Conservation (phyloP, 2,888 invertebrate genomes). For the Hermodice carunculata region DNA sequence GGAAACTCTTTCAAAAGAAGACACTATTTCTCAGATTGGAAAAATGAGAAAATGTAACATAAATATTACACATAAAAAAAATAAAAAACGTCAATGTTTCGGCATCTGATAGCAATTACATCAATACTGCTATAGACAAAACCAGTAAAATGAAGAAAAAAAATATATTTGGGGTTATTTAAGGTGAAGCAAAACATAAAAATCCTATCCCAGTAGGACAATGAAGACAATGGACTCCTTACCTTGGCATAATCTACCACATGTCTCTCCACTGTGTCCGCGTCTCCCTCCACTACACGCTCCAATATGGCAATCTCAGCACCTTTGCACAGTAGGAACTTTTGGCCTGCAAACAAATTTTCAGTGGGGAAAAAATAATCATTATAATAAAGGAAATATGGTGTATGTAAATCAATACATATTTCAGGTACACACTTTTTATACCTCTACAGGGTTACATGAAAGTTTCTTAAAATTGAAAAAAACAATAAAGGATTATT, state of each 20-base stretch:
- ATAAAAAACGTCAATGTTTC: neutral
- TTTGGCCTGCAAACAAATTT: constrained; percentile 70
- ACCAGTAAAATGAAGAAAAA: too few relatives aligned
- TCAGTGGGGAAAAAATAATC: neutral
- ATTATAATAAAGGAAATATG: too few relatives aligned
- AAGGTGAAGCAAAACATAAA: too few relatives aligned
- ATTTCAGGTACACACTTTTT: too few relatives aligned
- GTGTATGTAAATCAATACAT: too few relatives aligned
- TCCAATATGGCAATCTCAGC: constrained; percentile 85
- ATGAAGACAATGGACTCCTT: constrained; percentile 31
- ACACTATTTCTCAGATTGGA: neutral
- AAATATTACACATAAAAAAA: too few relatives aligned
- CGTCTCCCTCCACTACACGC: constrained; percentile 71
- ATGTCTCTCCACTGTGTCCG: constrained; percentile 66
- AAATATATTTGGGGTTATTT: too few relatives aligned
- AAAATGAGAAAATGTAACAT: neutral
- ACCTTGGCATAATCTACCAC: constrained; percentile 75
- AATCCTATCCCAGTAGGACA: neutral
- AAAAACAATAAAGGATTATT: too few relatives aligned
- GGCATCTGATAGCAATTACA: too few relatives aligned
- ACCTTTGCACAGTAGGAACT: constrained; percentile 85
- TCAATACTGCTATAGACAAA: too few relatives aligned
- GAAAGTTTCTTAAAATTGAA: too few relatives aligned
- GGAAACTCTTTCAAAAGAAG: too few relatives aligned
- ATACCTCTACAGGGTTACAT: neutral